phyloP scores from a whole-genome alignment of 2,888 invertebrate genomes.

The Epiblema foenella region DNA sequence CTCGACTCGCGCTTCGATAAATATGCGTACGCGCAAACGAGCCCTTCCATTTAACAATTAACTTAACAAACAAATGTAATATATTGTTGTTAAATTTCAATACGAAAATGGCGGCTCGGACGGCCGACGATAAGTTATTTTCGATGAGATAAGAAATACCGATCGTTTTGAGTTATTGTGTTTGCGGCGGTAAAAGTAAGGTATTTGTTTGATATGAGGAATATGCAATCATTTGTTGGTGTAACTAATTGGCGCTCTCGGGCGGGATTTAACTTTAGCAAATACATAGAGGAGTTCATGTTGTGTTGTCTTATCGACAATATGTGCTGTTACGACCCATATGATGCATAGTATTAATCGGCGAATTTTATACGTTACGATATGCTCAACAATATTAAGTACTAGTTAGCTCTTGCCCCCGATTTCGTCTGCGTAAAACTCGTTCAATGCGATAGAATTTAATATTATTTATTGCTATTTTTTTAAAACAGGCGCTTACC shows the following conservation, averaged over 20 bases:
- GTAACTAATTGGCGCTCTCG: conserved; percentile 51
- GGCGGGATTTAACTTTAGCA: conserved; percentile 30
- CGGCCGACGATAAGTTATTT: conserved; percentile 65
- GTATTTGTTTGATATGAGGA: conserved; percentile 57
- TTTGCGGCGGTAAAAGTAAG: conserved; percentile 58
- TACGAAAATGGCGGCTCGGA: conserved; percentile 72
- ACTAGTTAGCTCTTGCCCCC: too few species aligned
- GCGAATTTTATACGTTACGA: too few species aligned
- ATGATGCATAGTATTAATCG: too few species aligned
- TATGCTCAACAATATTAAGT: too few species aligned
- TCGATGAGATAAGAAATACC: conserved; percentile 56
- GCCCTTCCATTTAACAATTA: conserved; percentile 82
- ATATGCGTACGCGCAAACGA: conserved; percentile 78
- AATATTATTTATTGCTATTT: too few species aligned
- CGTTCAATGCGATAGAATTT: too few species aligned
- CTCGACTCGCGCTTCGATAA: conserved; percentile 72
- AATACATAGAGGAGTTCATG: not conserved
- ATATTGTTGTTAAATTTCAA: conserved; percentile 83
- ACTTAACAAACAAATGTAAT: conserved; percentile 85
- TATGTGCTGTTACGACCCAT: too few species aligned
- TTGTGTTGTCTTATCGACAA: too few species aligned
- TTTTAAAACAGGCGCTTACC: too few species aligned
- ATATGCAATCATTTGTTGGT: conserved; percentile 52
- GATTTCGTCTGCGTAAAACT: too few species aligned
- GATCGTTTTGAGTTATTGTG: conserved; percentile 63